Percentiles rank a stretch among this genome's conserved stretches.
Conservation (phyloP, 2,797 vertebrate genomes). For the Myotis daubentonii region DNA sequence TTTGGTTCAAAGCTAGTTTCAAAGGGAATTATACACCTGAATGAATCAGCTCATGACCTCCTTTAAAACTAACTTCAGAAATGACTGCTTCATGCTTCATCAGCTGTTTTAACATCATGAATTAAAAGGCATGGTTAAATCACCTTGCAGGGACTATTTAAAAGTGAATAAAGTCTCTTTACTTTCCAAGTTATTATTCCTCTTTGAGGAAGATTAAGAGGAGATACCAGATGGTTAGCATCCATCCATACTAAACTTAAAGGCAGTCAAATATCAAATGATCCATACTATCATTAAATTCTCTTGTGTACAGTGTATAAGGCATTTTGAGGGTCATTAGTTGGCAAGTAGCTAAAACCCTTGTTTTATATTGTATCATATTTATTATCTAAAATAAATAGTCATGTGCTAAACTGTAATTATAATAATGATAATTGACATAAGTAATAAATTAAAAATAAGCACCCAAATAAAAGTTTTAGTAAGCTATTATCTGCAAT, state of each 20-base stretch:
- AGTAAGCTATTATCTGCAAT: slow-evolving; percentile 38
- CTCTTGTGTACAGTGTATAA: neutral
- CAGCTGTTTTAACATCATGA: slow-evolving; percentile 63
- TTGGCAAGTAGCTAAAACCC: slow-evolving; percentile 42
- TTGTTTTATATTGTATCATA: neutral
- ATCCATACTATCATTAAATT: slow-evolving; percentile 49
- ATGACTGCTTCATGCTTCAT: slow-evolving; percentile 64
- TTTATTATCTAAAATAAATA: slow-evolving; percentile 35
- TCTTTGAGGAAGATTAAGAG: slow-evolving; percentile 56
- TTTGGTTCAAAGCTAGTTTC: slow-evolving; percentile 38
- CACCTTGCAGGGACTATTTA: slow-evolving; percentile 64
- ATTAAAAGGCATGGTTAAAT: slow-evolving; percentile 64
- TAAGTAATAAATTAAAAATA: slow-evolving; percentile 42
- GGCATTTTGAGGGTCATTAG: slow-evolving; percentile 61
- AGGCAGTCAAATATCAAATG: slow-evolving; percentile 63
- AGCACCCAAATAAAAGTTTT: slow-evolving; percentile 50
- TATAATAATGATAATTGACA: slow-evolving; percentile 38
- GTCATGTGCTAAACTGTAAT: slow-evolving; percentile 29
- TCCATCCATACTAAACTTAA: slow-evolving; percentile 61
- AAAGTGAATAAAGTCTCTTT: slow-evolving; percentile 42
- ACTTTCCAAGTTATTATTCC: slow-evolving; percentile 56
- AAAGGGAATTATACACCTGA: slow-evolving; percentile 55
- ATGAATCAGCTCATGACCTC: slow-evolving; percentile 48
- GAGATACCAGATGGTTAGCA: slow-evolving; percentile 66
- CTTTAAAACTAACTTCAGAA: slow-evolving; percentile 69